Conservation (phyloP, 2,888 invertebrate genomes). For the Zaprionus lineosus region DNA sequence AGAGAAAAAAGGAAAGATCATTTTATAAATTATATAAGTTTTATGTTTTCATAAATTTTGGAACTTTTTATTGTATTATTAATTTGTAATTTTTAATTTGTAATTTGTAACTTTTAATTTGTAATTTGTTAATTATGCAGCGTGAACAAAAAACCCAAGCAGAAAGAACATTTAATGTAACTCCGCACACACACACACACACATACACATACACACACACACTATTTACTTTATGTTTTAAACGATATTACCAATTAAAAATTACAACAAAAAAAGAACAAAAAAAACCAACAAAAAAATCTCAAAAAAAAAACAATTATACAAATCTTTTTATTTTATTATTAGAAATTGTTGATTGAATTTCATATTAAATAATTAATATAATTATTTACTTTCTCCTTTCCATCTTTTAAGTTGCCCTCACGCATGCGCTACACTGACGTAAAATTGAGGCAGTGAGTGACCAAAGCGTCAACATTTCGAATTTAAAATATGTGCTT, state of each 20-base stretch:
- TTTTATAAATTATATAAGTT: constrained; percentile 13
- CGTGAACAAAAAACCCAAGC: constrained; percentile 24
- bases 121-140: constrained; percentile 59
- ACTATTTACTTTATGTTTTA: constrained; percentile 69
- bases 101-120: too few species aligned
- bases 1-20: not conserved
- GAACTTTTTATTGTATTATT: constrained; percentile 57
- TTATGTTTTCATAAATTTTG: constrained; percentile 37
- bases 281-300: constrained; percentile 51
- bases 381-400: not conserved
- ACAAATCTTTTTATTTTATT: too few species aligned
- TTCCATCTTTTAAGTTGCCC: not conserved
- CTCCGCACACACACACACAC: constrained; percentile 55
- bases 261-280: constrained; percentile 43
- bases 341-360: too few species aligned
- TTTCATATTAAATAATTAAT: not conserved
- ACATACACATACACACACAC: too few species aligned
- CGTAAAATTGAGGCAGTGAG: not conserved
- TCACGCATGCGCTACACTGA: not conserved
- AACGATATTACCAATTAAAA: constrained; percentile 67
- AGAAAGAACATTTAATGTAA: constrained; percentile 70
- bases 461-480: constrained; percentile 62
- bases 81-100: constrained; percentile 62
- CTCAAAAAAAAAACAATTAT: constrained; percentile 17
- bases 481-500: constrained; percentile 69